Base-by-base conservation (phyloP, 2,113 vertebrate genomes). In the Phrynosoma platyrhinos region DNA sequence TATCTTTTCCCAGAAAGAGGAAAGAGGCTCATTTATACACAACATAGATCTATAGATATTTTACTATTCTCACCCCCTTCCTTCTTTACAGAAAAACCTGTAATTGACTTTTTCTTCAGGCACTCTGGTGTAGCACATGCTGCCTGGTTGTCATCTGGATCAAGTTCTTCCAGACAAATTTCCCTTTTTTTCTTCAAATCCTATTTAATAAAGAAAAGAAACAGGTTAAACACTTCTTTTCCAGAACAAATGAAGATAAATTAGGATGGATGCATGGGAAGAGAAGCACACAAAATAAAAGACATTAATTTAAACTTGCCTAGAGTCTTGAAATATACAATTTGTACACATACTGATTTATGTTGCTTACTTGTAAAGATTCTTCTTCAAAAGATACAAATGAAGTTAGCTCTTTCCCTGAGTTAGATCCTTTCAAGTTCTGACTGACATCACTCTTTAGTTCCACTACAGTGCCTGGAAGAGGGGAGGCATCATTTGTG, bases 51-150 rank as follows among this genome's bases (percentile, higher is more conserved):
- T 66, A 13, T 25, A 87, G 20, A 82, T 27, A 27, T 76, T 87
- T 40, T 20, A 2, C 53, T 8, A 71, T 30, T 32, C 72, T 83
- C 25, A 78, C 87, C 81, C 18, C 23, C 32, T 71, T 36, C 76
- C 3, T 30, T 69, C 82, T 90, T 74, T 79, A 86, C 5, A 0
- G 0, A 53, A 21, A 77, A 9, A 13, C 74, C 81, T 0, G 0
- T 53, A 0, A 47, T 85, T 36, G 36, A 74, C 9, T 0, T 0
- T 47, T 0, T 87, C 1, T 20, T 71, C 0, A 0, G 20, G 80
- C 85, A 78, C 20, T 71, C 80, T 55, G 82, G 30, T 40, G 83
- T 8, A 23, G 87, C 14, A 68, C 20, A 77, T 84, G 82, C 89
- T 14, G 42, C 75, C 52, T 64, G 90, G 86, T 69, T 2, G 0